Evolutionary conservation across 2,888 invertebrate genomes (phyloP), one percentile per base, ranked within the genome.

Genomic region (Aphidoletes aphidimyza): DNA sequence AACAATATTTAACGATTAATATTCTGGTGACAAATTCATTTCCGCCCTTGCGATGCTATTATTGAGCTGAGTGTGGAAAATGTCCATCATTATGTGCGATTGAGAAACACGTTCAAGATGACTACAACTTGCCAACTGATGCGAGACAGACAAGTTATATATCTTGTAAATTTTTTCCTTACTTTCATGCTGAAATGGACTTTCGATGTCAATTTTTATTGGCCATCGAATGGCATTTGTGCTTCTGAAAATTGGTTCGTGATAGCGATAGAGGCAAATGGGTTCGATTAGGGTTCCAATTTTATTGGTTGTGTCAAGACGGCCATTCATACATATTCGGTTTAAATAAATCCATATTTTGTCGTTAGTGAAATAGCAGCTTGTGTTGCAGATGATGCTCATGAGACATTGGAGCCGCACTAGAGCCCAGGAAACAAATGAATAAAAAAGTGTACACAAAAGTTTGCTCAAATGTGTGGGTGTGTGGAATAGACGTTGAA

Each of bases 311-410:
- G n/a, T 30, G 30, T 54, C 54, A 14, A 1, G 6, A 54, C 2
- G 22, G 22, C 1, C 5, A 30, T 6, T 30, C 0, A 42, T 42
- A 42, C 42, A 42, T 14, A 42, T 69, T 69, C 17, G 30, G 19
- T 69, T 69, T 30, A 69, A 69, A 69, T 14, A 69, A 69, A 69
- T 54, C 69, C 69, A 69, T 34, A 69, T 30, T 69, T 69, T 54
- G 5, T 2, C 54, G 0, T 3, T 26, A 22, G 3, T 3, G 26
- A 54, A 17, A 17, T n/a, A 30, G 69, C 14, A 69, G 14, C 30
- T 69, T 30, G 30, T 30, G 30, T 1, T n/a, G 30, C 69, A 30
- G 69, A 30, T 69, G 69, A 69, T 69, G 30, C 30, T 30, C 30
- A 30, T 14, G 26, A 34, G 34, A n/a, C 34, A 1, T 3, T 54